These are phyloP conservation scores for Corythucha ciliata DNA, from an alignment of 2,888 invertebrate species.

Conservation along the genomic window DNA sequence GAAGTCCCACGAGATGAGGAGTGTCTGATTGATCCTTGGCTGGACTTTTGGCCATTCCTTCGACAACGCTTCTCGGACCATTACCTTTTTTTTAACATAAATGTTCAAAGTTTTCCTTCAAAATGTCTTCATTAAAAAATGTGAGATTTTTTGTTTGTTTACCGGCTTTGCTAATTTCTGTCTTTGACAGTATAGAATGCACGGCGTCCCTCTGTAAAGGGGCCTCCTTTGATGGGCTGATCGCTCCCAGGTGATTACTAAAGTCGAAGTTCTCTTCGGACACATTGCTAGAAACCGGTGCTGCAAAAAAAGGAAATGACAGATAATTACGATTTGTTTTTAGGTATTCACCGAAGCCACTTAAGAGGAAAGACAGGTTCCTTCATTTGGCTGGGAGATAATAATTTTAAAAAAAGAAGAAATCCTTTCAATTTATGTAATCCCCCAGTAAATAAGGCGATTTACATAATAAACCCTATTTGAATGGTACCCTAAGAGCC, in stretches of 20 bases:
- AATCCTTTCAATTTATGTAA: too few relatives aligned
- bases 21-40: constrained; percentile 27
- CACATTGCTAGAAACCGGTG: constrained; percentile 52
- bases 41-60: constrained; percentile 16
- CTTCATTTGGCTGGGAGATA: too few relatives aligned
- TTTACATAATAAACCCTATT: too few relatives aligned
- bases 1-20: constrained; percentile 47
- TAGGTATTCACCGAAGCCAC: not conserved
- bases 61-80: constrained; percentile 15
- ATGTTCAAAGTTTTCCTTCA: not conserved
- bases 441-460: too few relatives aligned
- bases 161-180: constrained; percentile 41
- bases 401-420: too few relatives aligned
- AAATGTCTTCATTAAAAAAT: not conserved
- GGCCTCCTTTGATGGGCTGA: constrained; percentile 48
- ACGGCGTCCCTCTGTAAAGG: constrained; percentile 61
- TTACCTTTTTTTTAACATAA: too few relatives aligned
- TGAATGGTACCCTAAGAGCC: too few relatives aligned
- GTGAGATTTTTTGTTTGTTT: not conserved
- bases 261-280: constrained; percentile 51
- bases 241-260: constrained; percentile 41
- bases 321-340: not conserved
- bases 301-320: constrained; percentile 41
- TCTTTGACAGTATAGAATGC: constrained; percentile 50
- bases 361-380: not conserved